phyloP scores from a whole-genome alignment of 2,113 vertebrate species.

The Brachirus orientalis region DNA sequence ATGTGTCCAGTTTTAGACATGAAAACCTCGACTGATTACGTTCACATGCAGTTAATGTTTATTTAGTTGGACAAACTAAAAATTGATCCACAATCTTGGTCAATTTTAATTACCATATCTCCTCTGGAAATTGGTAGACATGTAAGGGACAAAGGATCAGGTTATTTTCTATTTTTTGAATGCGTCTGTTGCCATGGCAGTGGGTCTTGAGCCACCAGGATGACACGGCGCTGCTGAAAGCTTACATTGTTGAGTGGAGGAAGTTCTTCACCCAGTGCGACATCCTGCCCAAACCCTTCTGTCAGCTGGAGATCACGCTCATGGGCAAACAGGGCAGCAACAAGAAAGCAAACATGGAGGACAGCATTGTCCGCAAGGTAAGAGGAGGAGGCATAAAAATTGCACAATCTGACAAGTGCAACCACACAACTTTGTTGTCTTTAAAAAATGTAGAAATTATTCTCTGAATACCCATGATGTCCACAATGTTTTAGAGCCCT shows the following conservation, averaged over 20 bases:
- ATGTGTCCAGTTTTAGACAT: too few species aligned
- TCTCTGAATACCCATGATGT: too few species aligned
- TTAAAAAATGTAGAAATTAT: too few species aligned
- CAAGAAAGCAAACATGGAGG: conserved; percentile 97
- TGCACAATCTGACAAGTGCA: not conserved
- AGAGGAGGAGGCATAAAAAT: conserved; percentile 5
- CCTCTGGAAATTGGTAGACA: not conserved
- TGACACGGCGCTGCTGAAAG: conserved; percentile 95
- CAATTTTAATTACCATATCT: not conserved
- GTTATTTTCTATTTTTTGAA: conserved; percentile 1
- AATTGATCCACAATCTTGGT: too few species aligned
- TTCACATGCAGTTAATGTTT: not conserved
- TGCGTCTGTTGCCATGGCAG: conserved; percentile 69
- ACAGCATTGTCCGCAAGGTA: conserved; percentile 98
- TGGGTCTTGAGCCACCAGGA: conserved; percentile 97
- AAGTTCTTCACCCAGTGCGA: conserved; percentile 89
- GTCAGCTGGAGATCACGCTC: conserved; percentile 89
- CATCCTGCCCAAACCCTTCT: conserved; percentile 94
- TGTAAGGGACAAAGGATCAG: not conserved
- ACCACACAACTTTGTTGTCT: too few species aligned
- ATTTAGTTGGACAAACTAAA: not conserved
- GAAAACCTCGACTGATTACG: not conserved
- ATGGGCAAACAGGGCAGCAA: conserved; percentile 98
- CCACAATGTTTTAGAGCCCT: too few species aligned
- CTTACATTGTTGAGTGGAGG: conserved; percentile 97